Evolutionary conservation across 2,888 invertebrate genomes (phyloP).

Genomic region (Sarcophaga rosellei): DNA sequence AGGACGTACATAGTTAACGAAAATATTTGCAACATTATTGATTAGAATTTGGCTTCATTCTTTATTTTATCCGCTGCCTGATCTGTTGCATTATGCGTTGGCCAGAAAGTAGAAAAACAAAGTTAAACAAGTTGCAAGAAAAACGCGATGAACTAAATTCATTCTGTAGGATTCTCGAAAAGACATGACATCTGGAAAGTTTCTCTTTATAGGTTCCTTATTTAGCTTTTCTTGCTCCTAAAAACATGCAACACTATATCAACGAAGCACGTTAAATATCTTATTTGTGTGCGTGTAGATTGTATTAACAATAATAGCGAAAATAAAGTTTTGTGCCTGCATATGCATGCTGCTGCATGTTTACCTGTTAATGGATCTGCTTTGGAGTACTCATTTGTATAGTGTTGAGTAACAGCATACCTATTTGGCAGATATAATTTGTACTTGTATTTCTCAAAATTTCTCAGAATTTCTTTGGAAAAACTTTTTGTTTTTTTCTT

Average conservation of each 20-base stretch:
- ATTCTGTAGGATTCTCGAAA: conserved; percentile 26
- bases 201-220: neutral
- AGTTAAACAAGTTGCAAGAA: neutral
- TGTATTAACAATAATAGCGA: too few species aligned
- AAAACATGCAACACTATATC: conserved; percentile 20
- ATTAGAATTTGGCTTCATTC: neutral
- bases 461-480: neutral
- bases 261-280: conserved; percentile 9
- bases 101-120: neutral
- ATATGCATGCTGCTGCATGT: too few species aligned
- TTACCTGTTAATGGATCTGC: too few species aligned
- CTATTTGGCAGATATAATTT: too few species aligned
- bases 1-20: too few species aligned
- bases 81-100: conserved; percentile 11
- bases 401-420: conserved; percentile 8
- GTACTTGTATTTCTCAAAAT: neutral
- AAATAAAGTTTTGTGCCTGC: too few species aligned
- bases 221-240: neutral
- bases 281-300: neutral
- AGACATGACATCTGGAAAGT: conserved; percentile 38
- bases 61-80: neutral
- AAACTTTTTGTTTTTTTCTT: neutral
- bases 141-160: conserved; percentile 20
- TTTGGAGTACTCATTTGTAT: conserved; percentile 24
- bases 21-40: conserved; percentile 31